Percentiles rank a stretch among this genome's conserved stretches.
phyloP scores from a whole-genome alignment of 2,888 invertebrate species.

The Anaspis maculata region DNA sequence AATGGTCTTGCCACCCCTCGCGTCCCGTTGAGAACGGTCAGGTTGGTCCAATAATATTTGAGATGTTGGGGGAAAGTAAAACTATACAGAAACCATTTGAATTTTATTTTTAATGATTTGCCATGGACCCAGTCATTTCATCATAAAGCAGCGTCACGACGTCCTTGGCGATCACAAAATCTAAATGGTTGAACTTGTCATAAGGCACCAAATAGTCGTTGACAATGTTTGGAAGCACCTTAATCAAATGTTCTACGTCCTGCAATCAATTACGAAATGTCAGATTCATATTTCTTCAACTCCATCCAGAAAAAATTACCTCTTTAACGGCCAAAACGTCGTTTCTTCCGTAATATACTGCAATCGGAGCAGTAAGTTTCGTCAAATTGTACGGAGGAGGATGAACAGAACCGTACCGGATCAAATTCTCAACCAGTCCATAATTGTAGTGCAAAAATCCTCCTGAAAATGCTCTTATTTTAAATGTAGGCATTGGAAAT shows the following conservation, averaged over 20 bases:
- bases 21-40: too few species aligned
- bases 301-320: background rate
- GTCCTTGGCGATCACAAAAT: conserved; percentile 2
- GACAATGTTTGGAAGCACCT: conserved; percentile 1
- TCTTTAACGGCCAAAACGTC: conserved; percentile 7
- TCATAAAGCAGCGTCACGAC: background rate
- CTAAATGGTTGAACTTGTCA: conserved; percentile 1
- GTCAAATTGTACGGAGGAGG: conserved; percentile 10
- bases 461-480: too few species aligned
- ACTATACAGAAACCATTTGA: too few species aligned
- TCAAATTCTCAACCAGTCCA: conserved; percentile 6
- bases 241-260: conserved; percentile 3
- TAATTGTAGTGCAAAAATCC: conserved; percentile 5
- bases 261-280: conserved; percentile 1
- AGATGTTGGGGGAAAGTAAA: too few species aligned
- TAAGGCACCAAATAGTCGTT: conserved; percentile 1
- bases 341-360: conserved; percentile 8
- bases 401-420: conserved; percentile 5
- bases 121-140: too few species aligned
- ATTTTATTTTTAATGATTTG: too few species aligned
- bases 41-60: too few species aligned
- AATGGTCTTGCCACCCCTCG: too few species aligned
- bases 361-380: conserved; percentile 5
- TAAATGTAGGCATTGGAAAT: too few species aligned
- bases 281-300: background rate